Base-by-base conservation (phyloP, 2,113 vertebrate species). In the Hemichromis elongatus region DNA sequence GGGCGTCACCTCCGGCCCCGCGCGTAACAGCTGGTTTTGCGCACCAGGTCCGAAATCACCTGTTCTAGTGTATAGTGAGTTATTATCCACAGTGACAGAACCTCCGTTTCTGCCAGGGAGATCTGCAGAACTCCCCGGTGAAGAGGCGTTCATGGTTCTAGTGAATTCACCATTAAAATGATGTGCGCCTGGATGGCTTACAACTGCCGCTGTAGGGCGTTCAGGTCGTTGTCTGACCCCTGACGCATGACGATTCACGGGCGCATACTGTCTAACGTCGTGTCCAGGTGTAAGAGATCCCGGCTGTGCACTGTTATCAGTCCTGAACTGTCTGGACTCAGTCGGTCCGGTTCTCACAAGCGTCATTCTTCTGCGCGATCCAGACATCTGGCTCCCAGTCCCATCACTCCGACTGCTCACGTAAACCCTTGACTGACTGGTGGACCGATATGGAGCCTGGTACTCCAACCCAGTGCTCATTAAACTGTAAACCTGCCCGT, bases 401-500 rank as follows among this genome's bases (percentile, higher is more conserved):
- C 56, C 82, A 33, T 94, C 91, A 28, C 89, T 79, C 42, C 93
- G 77, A 50, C 89, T 88, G 81, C 88, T 93, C 68, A 95, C 16
- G 73, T 89, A 94, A 30, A 95, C 79, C 16, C 93, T 94, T 6
- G 95, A 91, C 7, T 89, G 91, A 56, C 89, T 89, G 16, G 91
- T 92, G 50, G 94, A 88, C 26, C 86, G 83, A 61, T 82, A 66
- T 35, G 95, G 94, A 19, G 94, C 16, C 26, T 94, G 95, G 89
- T 95, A 96, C 82, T 96, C 95, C 2, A 92, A 90, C 0, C 96
- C 97, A 4, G 96, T 96, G 92, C 96, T 97, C 83, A 97, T 83
- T 9, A 97, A 89, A 79, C 95, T 96, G 82, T 94, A 95, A 78
- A 95, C 85, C 55, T 95, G 95, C 1, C 96, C 96, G 90, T 96